Base-by-base conservation (phyloP, 1,140 invertebrate genomes). In the Drosophila nasuta region DNA sequence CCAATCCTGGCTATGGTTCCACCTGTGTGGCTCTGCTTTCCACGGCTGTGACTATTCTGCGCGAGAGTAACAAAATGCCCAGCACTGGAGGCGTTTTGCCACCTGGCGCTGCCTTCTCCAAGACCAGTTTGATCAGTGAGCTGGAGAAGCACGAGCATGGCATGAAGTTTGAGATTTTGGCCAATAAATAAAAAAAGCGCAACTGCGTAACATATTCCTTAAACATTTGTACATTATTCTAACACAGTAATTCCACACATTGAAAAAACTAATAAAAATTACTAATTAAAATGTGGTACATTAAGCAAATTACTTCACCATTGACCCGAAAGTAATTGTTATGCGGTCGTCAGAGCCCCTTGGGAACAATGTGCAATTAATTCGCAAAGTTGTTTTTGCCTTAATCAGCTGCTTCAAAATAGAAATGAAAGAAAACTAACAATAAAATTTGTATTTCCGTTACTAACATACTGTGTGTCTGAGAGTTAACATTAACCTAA, bases 1-100 rank as follows among this genome's bases (percentile, higher is more conserved):
- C 82, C 58, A 96, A 98, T 93, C 96, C 97, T 15, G 97, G 96
- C 33, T 99, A 99, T 93, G 95, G 96, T 5, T 94, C 95, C 1
- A 98, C 98, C 1, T 95, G 95, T 38, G 95, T 94, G n/a, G 94
- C 94, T 54, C 83, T 97, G 68, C 85, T 98, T 2, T 93, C 96
- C 62, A 94, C 95, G 56, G 98, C 95, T 1, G 76, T 97, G 51
- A 96, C 95, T 10, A 93, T 98, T 67, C 93, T 98, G 0, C 95
- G 95, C 43, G 97, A 99, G 91, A 93, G 91, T 57, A 93, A 96
- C 54, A 96, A 96, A 82, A 95, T 98, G 93, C 97, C 97, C 1
- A 89, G 93, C 38, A 93, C 92, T 3, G 92, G 92, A 2, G 92
- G 92, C 13, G 96, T 97, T 93, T 93, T 92, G 2, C 70, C 92